Conservation (phyloP, 2,888 invertebrate genomes). For the Athalia rosae region DNA sequence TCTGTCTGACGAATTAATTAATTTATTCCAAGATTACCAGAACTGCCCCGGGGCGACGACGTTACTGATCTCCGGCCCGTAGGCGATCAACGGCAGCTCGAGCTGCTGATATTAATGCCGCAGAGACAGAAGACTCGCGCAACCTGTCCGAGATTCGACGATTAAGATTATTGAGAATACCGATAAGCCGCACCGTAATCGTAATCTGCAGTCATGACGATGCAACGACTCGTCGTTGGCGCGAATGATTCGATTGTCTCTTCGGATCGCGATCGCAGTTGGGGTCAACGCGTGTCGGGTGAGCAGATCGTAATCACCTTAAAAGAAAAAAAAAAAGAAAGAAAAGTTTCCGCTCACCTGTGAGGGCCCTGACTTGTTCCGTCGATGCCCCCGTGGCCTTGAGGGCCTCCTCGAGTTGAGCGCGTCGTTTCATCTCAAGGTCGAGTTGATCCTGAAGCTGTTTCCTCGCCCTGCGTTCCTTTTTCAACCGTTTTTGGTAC, state of each 20-base stretch:
- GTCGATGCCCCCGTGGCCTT: slow-evolving; percentile 84
- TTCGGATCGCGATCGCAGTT: background rate
- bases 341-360: slow-evolving; percentile 79
- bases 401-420: slow-evolving; percentile 87
- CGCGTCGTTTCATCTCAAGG: slow-evolving; percentile 85
- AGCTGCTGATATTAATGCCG: background rate
- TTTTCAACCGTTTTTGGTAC: slow-evolving; percentile 92
- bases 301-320: background rate
- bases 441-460: slow-evolving; percentile 91
- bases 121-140: no score
- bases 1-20: slow-evolving; percentile 69
- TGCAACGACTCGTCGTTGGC: no score
- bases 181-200: background rate
- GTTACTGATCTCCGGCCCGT: slow-evolving; percentile 49
- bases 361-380: slow-evolving; percentile 87
- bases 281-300: background rate
- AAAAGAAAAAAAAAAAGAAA: slow-evolving; percentile 50
- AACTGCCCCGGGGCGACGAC: slow-evolving; percentile 53
- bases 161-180: background rate
- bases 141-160: no score
- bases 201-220: no score
- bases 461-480: slow-evolving; percentile 88
- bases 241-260: no score
- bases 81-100: slow-evolving; percentile 18
- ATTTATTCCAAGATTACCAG: slow-evolving; percentile 68